Percentiles rank a stretch among this genome's conserved stretches.
Evolutionary conservation across 1,140 invertebrate species (phyloP).

Genomic region (Zaprionus tsacasi): DNA sequence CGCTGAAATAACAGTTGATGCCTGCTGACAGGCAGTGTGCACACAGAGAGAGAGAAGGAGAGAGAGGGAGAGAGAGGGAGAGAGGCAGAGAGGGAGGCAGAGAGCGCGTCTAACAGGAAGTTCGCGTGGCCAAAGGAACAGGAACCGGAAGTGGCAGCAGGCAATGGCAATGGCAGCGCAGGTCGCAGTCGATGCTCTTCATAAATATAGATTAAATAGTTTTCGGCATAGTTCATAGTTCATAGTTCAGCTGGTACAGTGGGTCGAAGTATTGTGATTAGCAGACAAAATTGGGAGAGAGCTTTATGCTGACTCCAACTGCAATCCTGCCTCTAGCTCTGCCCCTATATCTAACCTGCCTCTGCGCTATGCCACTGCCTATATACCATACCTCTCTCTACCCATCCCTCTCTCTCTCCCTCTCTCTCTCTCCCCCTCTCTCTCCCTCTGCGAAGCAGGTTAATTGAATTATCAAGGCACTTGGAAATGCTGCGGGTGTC

Average conservation of each 20-base stretch:
- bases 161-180: constrained; percentile 30
- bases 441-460: constrained; percentile 11
- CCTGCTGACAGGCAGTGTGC: constrained; percentile 48
- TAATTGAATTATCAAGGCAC: constrained; percentile 39
- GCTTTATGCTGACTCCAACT: no score
- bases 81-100: background rate
- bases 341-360: background rate
- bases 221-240: background rate
- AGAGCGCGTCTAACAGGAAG: background rate
- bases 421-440: background rate
- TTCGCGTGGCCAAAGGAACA: background rate
- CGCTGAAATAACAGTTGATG: constrained; percentile 65
- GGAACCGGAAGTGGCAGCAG: constrained; percentile 2
- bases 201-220: constrained; percentile 73
- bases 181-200: constrained; percentile 48
- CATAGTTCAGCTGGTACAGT: background rate
- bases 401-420: background rate
- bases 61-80: background rate
- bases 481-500: constrained; percentile 61
- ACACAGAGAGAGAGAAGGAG: no score
- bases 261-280: no score
- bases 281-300: no score
- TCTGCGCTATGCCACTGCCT: no score
- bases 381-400: background rate
- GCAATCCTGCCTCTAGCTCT: no score